Base-by-base conservation (phyloP, 2,113 vertebrate species). In the Parotia lawesii region DNA sequence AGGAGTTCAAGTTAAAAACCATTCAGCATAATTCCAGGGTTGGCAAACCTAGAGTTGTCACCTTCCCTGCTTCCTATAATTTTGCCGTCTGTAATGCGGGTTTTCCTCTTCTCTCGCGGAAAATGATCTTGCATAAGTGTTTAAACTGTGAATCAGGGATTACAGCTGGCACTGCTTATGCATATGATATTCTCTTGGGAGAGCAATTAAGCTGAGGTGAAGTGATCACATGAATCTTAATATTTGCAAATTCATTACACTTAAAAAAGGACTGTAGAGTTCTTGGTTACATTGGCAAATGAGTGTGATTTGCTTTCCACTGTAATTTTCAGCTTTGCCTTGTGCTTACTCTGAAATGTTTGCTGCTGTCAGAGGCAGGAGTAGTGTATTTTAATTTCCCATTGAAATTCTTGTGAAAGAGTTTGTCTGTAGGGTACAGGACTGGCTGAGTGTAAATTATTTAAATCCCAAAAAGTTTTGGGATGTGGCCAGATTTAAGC, bases 11-110 rank as follows among this genome's bases (percentile, higher is more conserved):
- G n/a, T 76, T 67, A 58, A 92, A 91, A 85, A 62, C 65, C 85
- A 47, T 51, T 78, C 60, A 15, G 29, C 0, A 3, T 91, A 85
- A 77, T 81, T 44, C 64, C 92, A 29, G 71, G 31, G 31, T 93
- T 93, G 82, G 86, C 87, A 94, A 96, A 56, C 58, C 90, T 84
- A n/a, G 50, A 60, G 90, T 85, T 96, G 88, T 74, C 96, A 96
- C 93, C 93, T 87, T 96, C 48, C 70, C 51, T 19, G 57, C 85
- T n/a, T 76, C 24, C 2, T 33, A 12, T 65, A 85, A 84, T 85
- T 93, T 62, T 61, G 29, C 40, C 0, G 3, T 94, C 76, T 89
- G 80, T 87, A 88, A 47, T 65, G 70, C 2, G 28, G 77, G 76
- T 67, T 95, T 95, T 93, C 88, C 87, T 94, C 60, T 53, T 42